A percentile compares a stretch with the other conserved stretches of the same genome.
Conservation (phyloP, 2,113 vertebrate genomes). For the Dendropsophus ebraccatus region DNA sequence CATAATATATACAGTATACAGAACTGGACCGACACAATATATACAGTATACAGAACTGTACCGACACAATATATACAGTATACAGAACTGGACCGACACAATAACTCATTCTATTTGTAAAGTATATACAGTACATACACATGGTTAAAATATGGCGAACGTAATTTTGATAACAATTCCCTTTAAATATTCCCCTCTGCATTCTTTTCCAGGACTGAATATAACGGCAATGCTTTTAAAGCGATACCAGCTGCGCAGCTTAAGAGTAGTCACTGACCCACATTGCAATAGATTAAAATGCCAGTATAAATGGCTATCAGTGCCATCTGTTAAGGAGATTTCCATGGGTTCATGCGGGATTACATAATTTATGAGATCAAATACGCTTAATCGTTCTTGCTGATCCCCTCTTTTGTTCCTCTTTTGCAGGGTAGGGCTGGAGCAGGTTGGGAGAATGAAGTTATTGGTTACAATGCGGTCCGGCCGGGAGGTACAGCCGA, state of each 20-base stretch:
- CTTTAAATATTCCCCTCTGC: neutral
- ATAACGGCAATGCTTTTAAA: neutral
- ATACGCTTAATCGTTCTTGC: conserved; percentile 27
- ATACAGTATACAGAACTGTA: too few relatives aligned
- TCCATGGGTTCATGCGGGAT: neutral
- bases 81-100: too few relatives aligned
- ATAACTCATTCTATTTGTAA: too few relatives aligned
- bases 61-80: too few relatives aligned
- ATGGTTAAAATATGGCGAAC: neutral
- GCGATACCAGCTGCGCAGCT: neutral
- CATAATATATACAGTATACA: too few relatives aligned
- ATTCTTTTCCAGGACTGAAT: too few relatives aligned
- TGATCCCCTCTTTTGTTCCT: conserved; percentile 30
- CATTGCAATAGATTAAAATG: conserved; percentile 7
- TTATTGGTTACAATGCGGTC: conserved; percentile 8
- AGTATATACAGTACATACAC: too few relatives aligned
- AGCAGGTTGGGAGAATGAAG: conserved; percentile 12
- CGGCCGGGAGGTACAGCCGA: neutral
- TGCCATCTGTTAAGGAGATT: conserved; percentile 20
- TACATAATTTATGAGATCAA: conserved; percentile 52
- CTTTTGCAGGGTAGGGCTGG: neutral
- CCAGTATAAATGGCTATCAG: neutral
- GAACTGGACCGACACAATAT: too few relatives aligned
- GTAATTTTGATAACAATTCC: neutral
- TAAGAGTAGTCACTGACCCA: neutral